Evolutionary conservation across 2,797 vertebrate species (phyloP).

Genomic region (Pseudochirops corinnae): DNA sequence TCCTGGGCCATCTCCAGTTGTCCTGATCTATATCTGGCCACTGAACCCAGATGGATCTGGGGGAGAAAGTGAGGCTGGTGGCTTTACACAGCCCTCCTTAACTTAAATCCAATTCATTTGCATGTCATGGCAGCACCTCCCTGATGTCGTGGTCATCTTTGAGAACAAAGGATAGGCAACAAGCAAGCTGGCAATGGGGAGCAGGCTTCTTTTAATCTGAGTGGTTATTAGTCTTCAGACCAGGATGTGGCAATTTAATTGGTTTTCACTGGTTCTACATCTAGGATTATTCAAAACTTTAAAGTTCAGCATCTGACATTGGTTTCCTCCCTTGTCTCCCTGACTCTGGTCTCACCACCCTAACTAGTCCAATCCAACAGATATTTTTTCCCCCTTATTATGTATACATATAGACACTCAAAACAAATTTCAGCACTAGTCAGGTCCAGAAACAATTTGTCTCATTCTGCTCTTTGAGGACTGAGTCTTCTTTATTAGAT

Average conservation of each 20-base stretch:
- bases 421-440: neutral
- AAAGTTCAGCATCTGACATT: conserved; percentile 4
- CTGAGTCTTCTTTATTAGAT: neutral
- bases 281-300: neutral
- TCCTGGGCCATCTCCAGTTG: too few relatives aligned
- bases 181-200: neutral
- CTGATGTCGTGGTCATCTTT: too few relatives aligned
- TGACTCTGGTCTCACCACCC: neutral
- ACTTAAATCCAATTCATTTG: too few relatives aligned
- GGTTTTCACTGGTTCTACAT: neutral
- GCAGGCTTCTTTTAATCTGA: neutral
- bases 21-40: too few relatives aligned
- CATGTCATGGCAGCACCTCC: too few relatives aligned
- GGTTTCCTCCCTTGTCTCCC: neutral
- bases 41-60: too few relatives aligned
- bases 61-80: too few relatives aligned
- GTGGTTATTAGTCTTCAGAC: neutral
- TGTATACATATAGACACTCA: neutral
- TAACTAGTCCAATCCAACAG: neutral
- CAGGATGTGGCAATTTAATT: neutral
- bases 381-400: neutral
- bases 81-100: too few relatives aligned
- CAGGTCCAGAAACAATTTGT: neutral
- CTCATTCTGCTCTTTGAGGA: neutral
- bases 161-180: too few relatives aligned